Base-by-base conservation (phyloP, 2,888 invertebrate genomes). In the Acanthosepion esculentum region DNA sequence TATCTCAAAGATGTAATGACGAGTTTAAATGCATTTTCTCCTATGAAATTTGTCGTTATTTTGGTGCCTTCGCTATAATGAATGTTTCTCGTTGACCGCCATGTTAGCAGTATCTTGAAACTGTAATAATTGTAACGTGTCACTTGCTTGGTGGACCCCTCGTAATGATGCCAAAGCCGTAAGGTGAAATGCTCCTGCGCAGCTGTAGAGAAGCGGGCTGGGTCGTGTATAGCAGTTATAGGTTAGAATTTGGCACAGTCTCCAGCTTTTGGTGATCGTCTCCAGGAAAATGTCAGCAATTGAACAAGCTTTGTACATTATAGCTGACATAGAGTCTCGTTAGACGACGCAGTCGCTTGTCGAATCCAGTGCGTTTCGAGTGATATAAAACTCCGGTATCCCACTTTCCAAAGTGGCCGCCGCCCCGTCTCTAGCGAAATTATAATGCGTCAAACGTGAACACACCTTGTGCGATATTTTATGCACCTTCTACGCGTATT, bases 251-350 rank as follows among this genome's bases (percentile, higher is more conserved):
- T 78, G 78, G 78, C 78, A 78, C 78, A 78, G 78, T 10, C 10
- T 29, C 78, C 78, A 78, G 78, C 78, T 78, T 78, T 78, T 78
- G 78, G 78, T 78, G 12, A 78, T 78, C 78, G n/a, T 8, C 78
- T 78, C 78, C 78, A 78, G 78, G n/a, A 78, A 78, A 78, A 26
- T 78, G 78, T 78, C 78, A 78, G n/a, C 78, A 78, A 78, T 78
- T 78, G 78, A 78, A 29, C 78, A 8, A n/a, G 78, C 78, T 29
- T 8, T 78, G 78, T 78, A 78, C 78, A 26, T 78, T 78, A 78
- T 78, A 29, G 78, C 29, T 26, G 78, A 29, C 26, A 29, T 29
- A 78, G 78, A 78, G 29, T 29, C 78, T 78, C 78, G 78, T 78
- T 78, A 78, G 78, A 78, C 1, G 29, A n/a, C 26, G 78, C 78